Evolutionary conservation across 2,797 vertebrate species (phyloP).

Genomic region (Loriculus beryllinus): DNA sequence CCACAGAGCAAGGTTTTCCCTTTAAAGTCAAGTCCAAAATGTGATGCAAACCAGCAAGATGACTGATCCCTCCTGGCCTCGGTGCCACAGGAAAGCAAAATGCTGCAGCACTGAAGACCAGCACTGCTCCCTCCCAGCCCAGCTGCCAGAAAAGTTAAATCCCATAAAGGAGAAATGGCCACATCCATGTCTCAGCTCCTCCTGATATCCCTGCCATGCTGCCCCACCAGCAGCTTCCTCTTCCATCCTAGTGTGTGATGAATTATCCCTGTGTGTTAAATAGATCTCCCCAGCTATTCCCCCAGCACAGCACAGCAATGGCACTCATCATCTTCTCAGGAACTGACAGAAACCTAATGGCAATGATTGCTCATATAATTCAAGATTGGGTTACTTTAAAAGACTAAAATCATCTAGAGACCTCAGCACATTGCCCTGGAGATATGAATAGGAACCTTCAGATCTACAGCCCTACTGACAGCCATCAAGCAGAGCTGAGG

Average conservation of each 20-base stretch:
- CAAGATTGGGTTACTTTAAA: not conserved
- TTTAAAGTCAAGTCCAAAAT: not conserved
- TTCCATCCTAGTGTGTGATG: not conserved
- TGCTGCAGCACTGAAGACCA: not conserved
- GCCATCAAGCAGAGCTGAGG: slow-evolving; percentile 3
- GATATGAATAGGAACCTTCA: not conserved
- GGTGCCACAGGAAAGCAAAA: not conserved
- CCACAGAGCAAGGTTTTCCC: not conserved
- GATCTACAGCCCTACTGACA: not conserved
- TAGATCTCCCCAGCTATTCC: not conserved
- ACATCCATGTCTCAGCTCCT: not conserved
- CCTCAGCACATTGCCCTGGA: not conserved
- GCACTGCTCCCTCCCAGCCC: not conserved
- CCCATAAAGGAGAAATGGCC: not conserved
- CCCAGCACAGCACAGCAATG: not conserved
- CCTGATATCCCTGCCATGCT: not conserved
- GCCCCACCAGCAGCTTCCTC: not conserved
- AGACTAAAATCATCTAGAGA: slow-evolving; percentile 10
- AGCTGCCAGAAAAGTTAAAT: not conserved
- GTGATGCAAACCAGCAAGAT: not conserved
- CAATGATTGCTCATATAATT: not conserved
- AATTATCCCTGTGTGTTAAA: rapidly evolving
- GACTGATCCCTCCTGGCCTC: not conserved
- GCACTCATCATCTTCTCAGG: not conserved
- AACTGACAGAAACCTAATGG: not conserved